Base-by-base conservation (phyloP, 2,113 vertebrate species). In the Lipophrys pholis region DNA sequence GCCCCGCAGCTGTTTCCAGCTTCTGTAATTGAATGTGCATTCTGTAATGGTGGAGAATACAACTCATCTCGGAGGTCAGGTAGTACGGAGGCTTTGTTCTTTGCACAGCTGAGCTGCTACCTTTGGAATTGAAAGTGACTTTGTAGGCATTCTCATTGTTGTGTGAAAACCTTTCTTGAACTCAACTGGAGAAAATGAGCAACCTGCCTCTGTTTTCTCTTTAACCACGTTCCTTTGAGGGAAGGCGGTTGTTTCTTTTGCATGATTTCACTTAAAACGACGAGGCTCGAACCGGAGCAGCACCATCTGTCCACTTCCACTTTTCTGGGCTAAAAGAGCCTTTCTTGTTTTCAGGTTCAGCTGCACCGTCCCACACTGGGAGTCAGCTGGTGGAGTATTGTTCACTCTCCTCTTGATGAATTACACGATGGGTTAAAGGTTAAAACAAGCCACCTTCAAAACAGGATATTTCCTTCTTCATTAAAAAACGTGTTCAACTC, bases 251-350 rank as follows among this genome's bases (percentile, higher is more conserved):
- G 78, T 89, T 86, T 85, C 46, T 71, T 91, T 90, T 83, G 83
- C 86, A 80, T 91, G 88, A 84, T 89, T 90, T 87, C 84, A 85
- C 88, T 72, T 67, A 63, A 91, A 88, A 87, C 48, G 72, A 83
- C 76, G 53, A 81, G 62, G 83, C 81, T 82, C 74, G 65, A 78
- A 66, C 55, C 35, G 51, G 60, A 77, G 62, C 84, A 50, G 60
- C 72, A 57, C 88, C 92, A 91, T 92, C 90, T 93, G 90, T 90
- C 90, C 88, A 88, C 78, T 83, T 90, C 87, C 81, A 90, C 91
- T 90, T 30, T 30, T 30, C 21, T 30, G 21, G 21, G 4, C 21
- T 30, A 30, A 30, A 30, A 30, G 21, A 30, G 2, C 21, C 21
- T 30, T 30, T 87, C 64, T 84, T 84, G 43, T 83, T 89, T 88